Percentiles rank a stretch among this genome's conserved stretches.
Conservation (phyloP, 2,888 invertebrate species). For the Pollenia amentaria region DNA sequence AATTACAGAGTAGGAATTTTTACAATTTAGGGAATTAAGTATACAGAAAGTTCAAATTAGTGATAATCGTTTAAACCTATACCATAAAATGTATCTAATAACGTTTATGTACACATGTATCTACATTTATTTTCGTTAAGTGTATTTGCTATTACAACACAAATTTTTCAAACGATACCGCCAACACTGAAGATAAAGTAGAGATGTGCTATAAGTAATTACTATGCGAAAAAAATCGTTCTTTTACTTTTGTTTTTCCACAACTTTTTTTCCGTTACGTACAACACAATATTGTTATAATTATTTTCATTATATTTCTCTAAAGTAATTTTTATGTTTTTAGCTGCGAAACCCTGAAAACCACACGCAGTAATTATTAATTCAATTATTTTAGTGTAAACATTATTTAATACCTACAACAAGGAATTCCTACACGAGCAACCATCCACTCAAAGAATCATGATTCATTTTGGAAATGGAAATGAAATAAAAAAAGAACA, state of each 20-base stretch:
- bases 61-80: too few relatives aligned
- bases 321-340: slow-evolving; percentile 74
- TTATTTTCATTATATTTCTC: slow-evolving; percentile 49
- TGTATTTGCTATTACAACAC: slow-evolving; percentile 35
- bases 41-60: too few relatives aligned
- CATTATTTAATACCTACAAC: slow-evolving; percentile 75
- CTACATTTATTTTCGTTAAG: slow-evolving; percentile 19
- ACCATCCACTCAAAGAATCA: slow-evolving; percentile 6
- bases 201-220: slow-evolving; percentile 58
- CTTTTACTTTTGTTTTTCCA: slow-evolving; percentile 18
- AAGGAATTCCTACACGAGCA: slow-evolving; percentile 49
- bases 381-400: slow-evolving; percentile 83
- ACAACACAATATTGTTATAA: slow-evolving; percentile 51
- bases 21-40: too few relatives aligned
- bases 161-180: slow-evolving; percentile 46
- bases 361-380: slow-evolving; percentile 84
- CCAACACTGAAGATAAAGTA: slow-evolving; percentile 44
- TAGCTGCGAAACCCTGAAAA: slow-evolving; percentile 83
- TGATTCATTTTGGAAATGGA: slow-evolving; percentile 35
- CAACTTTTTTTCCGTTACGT: slow-evolving; percentile 4
- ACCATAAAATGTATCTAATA: too few relatives aligned
- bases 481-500: not conserved
- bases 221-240: slow-evolving; percentile 55
- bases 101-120: too few relatives aligned
- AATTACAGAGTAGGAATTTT: too few relatives aligned